Percentiles rank a stretch among this genome's conserved stretches.
phyloP scores from a whole-genome alignment of 2,113 vertebrate genomes.

The Elgaria multicarinata region DNA sequence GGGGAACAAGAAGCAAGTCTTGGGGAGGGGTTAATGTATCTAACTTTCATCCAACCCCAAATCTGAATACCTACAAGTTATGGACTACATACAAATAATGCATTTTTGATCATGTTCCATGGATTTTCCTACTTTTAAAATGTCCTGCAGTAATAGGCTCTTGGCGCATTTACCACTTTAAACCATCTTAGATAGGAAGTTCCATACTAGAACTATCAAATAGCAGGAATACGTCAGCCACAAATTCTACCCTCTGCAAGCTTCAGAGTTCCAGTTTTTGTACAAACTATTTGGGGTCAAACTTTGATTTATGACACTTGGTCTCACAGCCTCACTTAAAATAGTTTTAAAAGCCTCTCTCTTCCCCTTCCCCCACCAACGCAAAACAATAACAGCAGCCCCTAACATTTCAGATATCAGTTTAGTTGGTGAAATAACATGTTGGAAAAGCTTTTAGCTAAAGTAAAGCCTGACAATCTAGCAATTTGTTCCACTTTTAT shows the following conservation, averaged over 20 bases:
- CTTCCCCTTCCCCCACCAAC: not conserved
- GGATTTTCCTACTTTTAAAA: not conserved
- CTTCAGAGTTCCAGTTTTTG: not conserved
- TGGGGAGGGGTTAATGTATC: not conserved
- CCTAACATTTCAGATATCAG: not conserved
- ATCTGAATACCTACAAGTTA: not conserved
- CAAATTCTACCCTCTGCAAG: not conserved
- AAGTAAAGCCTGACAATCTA: slow-evolving; percentile 15
- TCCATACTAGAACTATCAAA: not conserved
- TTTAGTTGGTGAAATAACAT: slow-evolving; percentile 11
- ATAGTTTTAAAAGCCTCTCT: not conserved
- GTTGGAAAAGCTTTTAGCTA: slow-evolving; percentile 32
- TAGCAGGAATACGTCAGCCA: not conserved
- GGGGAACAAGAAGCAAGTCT: not conserved
- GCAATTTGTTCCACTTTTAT: slow-evolving; percentile 23
- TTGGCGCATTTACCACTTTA: not conserved
- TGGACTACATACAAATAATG: not conserved
- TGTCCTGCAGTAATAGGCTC: not conserved
- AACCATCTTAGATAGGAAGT: not conserved
- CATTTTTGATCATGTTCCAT: not conserved
- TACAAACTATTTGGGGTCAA: not conserved
- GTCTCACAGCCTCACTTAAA: not conserved
- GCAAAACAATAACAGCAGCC: not conserved
- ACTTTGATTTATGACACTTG: slow-evolving; percentile 7
- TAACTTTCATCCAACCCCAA: not conserved